Base-by-base conservation (phyloP, 2,113 vertebrate genomes). In the Catharus fuscescens region DNA sequence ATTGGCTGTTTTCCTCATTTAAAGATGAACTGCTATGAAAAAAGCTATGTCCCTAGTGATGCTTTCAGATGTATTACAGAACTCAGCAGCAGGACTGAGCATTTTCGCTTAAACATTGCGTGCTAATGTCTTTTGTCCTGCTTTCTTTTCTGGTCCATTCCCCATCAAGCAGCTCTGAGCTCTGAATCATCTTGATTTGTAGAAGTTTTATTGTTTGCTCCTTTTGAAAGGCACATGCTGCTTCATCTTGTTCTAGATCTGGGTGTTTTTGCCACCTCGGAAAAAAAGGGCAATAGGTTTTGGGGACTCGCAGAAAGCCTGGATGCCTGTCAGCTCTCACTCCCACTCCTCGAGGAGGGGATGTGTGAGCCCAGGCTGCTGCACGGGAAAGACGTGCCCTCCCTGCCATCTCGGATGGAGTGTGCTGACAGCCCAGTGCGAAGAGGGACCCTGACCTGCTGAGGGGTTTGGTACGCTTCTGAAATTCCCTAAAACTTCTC, bases 341-440 rank as follows among this genome's bases (percentile, higher is more conserved):
- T 32, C 9, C 32, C 80, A 38, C 25, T 10, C 5, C n/a, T 19
- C 0, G 0, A 57, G 18, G 38, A 48, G 8, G 8, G 13, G 23
- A 62, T 5, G 25, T 0, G 2, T 34, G 50, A 74, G 48, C 11
- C 31, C 54, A n/a, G 69, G 64, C 28, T 61, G 72, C 6, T 9
- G 10, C 38, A 3, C 60, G 9, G 20, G 52, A 21, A 53, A 64
- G 29, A 69, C n/a, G 25, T 31, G 47, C 40, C 18, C 42, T 77
- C 42, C 40, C 25, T 36, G 26, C 42, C 40, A 32, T 1, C 34
- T 54, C 3, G 10, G 34, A 38, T 16, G 20, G 31, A 45, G n/a
- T 12, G 42, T 3, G n/a, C 28, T 52, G 64, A 20, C 54, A 80
- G 44, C 28, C 50, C 29, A 11, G 11, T 0, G 9, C 19, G n/a